phyloP scores from a whole-genome alignment of 2,797 vertebrate species.

The Rachycentron canadum region DNA sequence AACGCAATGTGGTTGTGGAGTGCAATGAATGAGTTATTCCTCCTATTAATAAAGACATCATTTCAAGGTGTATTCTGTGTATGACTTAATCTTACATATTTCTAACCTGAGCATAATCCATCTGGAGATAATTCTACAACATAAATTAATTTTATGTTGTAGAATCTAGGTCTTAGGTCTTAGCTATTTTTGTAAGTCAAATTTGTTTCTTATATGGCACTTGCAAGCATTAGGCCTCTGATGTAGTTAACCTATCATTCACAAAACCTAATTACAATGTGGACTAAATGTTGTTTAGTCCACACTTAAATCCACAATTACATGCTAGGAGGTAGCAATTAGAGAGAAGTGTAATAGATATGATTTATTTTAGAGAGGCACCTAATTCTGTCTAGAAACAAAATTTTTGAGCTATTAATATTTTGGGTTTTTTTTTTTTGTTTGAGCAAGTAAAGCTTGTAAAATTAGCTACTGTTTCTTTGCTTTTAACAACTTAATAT shows the following conservation, averaged over 20 bases:
- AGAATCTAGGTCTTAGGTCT: too few relatives aligned
- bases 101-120: not conserved
- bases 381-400: too few relatives aligned
- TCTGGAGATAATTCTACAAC: not conserved
- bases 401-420: not conserved
- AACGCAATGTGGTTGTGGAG: slow-evolving; percentile 80
- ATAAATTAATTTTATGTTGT: not conserved
- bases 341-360: not conserved
- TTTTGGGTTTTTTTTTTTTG: too few relatives aligned
- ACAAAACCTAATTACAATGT: not conserved
- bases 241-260: not conserved
- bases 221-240: too few relatives aligned
- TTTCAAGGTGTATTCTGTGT: slow-evolving; percentile 66
- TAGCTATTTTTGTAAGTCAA: not conserved
- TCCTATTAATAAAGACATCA: slow-evolving; percentile 79
- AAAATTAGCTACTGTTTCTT: not conserved
- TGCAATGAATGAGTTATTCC: slow-evolving; percentile 78
- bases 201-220: not conserved
- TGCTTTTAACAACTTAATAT: not conserved
- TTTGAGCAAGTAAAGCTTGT: not conserved
- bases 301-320: not conserved
- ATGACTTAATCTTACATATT: not conserved
- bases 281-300: not conserved
- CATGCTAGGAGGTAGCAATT: not conserved
- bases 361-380: not conserved